A percentile compares a stretch with the other conserved stretches of the same genome.
phyloP scores from a whole-genome alignment of 2,888 invertebrate genomes.

The Cosmia trapezina region DNA sequence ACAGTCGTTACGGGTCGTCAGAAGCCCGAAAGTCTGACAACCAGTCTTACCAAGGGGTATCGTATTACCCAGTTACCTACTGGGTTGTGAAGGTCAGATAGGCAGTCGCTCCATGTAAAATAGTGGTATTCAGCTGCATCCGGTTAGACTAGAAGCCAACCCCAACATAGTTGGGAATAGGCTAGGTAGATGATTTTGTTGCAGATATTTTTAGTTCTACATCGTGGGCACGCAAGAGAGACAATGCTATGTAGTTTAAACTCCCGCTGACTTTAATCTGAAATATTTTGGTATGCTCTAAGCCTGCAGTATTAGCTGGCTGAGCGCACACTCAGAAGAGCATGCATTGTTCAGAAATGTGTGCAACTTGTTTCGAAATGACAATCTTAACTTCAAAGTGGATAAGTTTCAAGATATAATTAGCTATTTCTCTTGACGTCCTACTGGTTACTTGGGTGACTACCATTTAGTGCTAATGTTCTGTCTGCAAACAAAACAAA shows the following conservation, averaged over 20 bases:
- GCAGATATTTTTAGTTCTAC: background rate
- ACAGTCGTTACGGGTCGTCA: too few relatives aligned
- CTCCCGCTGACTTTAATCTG: background rate
- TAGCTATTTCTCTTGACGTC: background rate
- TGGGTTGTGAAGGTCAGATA: too few relatives aligned
- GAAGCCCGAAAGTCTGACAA: too few relatives aligned
- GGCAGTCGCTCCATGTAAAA: too few relatives aligned
- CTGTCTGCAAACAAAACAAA: too few relatives aligned
- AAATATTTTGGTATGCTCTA: background rate
- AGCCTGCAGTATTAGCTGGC: background rate
- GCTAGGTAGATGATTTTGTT: background rate
- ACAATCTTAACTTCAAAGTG: background rate
- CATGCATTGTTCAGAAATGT: background rate
- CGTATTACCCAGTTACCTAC: too few relatives aligned
- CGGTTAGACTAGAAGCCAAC: too few relatives aligned
- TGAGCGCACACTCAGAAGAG: background rate
- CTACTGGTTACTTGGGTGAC: background rate
- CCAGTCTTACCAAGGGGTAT: too few relatives aligned
- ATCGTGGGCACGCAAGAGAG: background rate
- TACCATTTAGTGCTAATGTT: background rate
- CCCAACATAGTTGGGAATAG: too few relatives aligned
- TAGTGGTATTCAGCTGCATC: too few relatives aligned
- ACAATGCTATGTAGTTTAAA: background rate
- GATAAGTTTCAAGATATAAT: background rate
- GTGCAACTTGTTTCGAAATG: background rate